Base-by-base conservation (phyloP, 2,888 invertebrate genomes). In the Abrostola tripartita region DNA sequence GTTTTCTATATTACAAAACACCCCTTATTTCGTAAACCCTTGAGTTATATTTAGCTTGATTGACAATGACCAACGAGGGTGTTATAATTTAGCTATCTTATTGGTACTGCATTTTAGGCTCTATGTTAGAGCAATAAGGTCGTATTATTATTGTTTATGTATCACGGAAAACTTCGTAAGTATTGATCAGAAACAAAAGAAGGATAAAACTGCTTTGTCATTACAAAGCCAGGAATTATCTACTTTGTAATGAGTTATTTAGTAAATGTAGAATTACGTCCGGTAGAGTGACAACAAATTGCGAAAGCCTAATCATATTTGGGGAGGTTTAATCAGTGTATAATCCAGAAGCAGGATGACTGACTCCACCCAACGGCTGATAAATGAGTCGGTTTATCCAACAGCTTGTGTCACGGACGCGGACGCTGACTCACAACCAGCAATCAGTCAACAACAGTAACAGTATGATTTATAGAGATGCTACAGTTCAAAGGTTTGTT, bases 101-200 rank as follows among this genome's bases (percentile, higher is more conserved):
- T 8, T 52, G 24, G 35, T 37, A 36, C 11, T 59, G 6, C n/a
- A 62, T 54, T 35, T 37, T 11, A 50, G 40, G 9, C 55, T 44
- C 2, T 58, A 59, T 24, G 0, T 42, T 9, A 47, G 2, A 42
- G 44, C 5, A 50, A 56, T 40, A 63, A 50, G 14, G 14, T 10
- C 50, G 49, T 38, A 35, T 56, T 52, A 38, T 10, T 8, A 41
- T 37, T 60, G 40, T 7, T 6, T 24, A 37, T 36, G n/a, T 40
- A 47, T 37, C n/a, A 38, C 37, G 47, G 40, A 24, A 57, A 42
- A 47, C 10, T 37, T 5, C 5, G 40, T 56, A 24, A 41, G 55
- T 74, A 59, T 66, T 74, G 63, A 75, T 74, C 1, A 53, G n/a
- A 24, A 9, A 7, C 12, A 7, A 44, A 38, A 5, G 0, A 51